phyloP scores from a whole-genome alignment of 2,888 invertebrate species.

The Anticlea derivata region DNA sequence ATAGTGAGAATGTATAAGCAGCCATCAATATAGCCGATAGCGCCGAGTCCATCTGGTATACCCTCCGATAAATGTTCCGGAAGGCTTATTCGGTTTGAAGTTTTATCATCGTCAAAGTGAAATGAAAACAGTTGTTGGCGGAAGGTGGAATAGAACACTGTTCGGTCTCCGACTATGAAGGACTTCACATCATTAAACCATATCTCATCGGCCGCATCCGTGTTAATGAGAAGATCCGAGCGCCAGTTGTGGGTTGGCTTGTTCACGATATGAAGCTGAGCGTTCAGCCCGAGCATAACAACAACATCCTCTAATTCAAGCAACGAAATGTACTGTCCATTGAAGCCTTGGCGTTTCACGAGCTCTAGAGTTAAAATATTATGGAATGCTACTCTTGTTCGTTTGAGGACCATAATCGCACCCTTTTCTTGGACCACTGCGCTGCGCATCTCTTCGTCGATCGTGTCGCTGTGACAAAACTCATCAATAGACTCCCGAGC shows the following conservation, averaged over 20 bases:
- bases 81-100: background rate
- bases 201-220: background rate
- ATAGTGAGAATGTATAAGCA: slow-evolving; percentile 11
- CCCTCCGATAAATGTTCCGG: background rate
- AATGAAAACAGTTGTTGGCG: background rate
- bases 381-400: slow-evolving; percentile 54
- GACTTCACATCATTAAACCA: slow-evolving; percentile 1
- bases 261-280: slow-evolving; percentile 15
- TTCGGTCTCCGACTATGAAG: slow-evolving; percentile 14
- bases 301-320: slow-evolving; percentile 30
- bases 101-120: slow-evolving; percentile 7
- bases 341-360: slow-evolving; percentile 39
- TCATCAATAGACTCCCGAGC: slow-evolving; percentile 58
- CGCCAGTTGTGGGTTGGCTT: slow-evolving; percentile 6
- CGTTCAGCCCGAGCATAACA: slow-evolving; percentile 8
- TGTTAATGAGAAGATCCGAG: slow-evolving; percentile 4
- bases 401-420: slow-evolving; percentile 52
- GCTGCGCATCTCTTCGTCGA: slow-evolving; percentile 53
- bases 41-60: background rate
- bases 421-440: slow-evolving; percentile 54
- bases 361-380: slow-evolving; percentile 50
- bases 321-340: slow-evolving; percentile 53
- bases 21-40: slow-evolving; percentile 3
- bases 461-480: slow-evolving; percentile 45
- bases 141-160: slow-evolving; percentile 6